Base-by-base conservation (phyloP, 1,140 invertebrate genomes). In the Papilio polytes region DNA sequence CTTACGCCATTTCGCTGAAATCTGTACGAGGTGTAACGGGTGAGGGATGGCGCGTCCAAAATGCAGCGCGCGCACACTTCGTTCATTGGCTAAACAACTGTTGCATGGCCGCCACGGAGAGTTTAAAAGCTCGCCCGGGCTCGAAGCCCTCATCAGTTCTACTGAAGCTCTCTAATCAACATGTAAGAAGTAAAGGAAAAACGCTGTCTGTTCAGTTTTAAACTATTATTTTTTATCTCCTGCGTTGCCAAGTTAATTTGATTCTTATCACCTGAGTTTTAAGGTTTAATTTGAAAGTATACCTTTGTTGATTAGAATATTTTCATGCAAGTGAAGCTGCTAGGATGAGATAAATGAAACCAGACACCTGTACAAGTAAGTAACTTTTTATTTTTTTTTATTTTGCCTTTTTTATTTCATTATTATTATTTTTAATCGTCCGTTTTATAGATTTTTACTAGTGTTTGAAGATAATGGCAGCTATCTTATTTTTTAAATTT, bases 31-130 rank as follows among this genome's bases (percentile, higher is more conserved):
- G 46, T 46, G 72, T 46, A 74, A 74, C 41, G 72, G 72, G 41
- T 74, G 41, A 36, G 36, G 36, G 72, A 10, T 10, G 72, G 36
- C 4, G 36, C 2, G 12, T 44, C 3, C 70, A 20, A 15, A 10
- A 15, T 74, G 72, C 36, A 74, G 44, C 72, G 72, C 72, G 72
- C 72, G 72, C 72, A 74, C 72, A 20, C 8, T 46, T 8, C 72
- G 15, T 36, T n/a, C 36, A 74, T 74, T 74, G 72, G 72, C 15
- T 18, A 13, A 18, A 22, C 72, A 74, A 41, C 72, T 74, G 72
- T 74, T 74, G 72, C 72, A 74, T 74, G 36, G 72, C 72, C 41
- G 72, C 36, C n/a, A n/a, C 20, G 18, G 44, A 41, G 72, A 46
- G 41, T 36, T 46, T 74, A 74, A 74, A 74, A 74, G 72, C 72